Evolutionary conservation across 2,888 invertebrate species (phyloP), one percentile per base, ranked within the genome.

Genomic region (Deroplatys truncata): DNA sequence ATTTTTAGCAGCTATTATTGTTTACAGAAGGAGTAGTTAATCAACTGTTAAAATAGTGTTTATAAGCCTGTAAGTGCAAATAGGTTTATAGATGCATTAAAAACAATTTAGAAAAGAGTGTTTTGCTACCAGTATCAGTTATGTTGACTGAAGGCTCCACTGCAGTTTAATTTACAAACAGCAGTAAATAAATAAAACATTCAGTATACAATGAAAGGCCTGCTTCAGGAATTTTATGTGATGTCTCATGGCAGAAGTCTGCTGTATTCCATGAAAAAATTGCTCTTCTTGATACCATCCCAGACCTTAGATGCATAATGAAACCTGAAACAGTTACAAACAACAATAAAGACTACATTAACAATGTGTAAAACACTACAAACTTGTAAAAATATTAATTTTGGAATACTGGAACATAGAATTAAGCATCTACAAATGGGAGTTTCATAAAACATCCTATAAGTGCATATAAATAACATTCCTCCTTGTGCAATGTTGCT

Each of bases 201-300:
- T 16, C 16, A 16, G 20, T 20, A 16, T 4, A 20, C 56, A 72
- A 25, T 20, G 20, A 72, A 25, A 72, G 9, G 20, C 0, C 56
- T 72, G 43, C 43, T 43, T 43, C 13, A 43, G 43, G 13, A 13
- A 43, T 10, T 43, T 43, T 43, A 43, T 20, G 20, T 25, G 7
- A 25, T 72, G 4, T 72, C 8, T 89, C 88, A 95, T 31, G 97
- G 97, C 93, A 98, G 94, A 91, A 98, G 94, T 93, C 98, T 95
- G 92, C 97, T 97, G 93, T 98, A 98, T 93, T 98, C 98, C 91
- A 97, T 95, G 92, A 97, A 97, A 92, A 98, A 96, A 84, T 96
- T 96, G 92, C 97, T 97, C 92, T 98, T 98, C 92, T 96, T 97
- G 88, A 98, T 96, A 84, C 96, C 96, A 91, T 98, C 98, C 97